Base-by-base conservation (phyloP, 2,888 invertebrate species). In the Lycaena phlaeas region DNA sequence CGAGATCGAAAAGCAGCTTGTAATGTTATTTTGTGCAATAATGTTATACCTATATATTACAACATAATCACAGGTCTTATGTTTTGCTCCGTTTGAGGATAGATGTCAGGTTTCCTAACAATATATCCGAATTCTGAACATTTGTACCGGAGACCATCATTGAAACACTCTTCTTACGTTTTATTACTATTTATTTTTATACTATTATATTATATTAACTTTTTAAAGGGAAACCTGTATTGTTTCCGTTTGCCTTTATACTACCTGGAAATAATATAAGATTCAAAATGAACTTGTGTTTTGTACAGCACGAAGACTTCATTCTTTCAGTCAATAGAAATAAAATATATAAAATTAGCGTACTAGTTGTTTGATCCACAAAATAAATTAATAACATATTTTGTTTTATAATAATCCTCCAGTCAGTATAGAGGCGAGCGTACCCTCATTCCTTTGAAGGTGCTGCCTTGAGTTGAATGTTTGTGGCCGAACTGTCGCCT, bases 401-500 rank as follows among this genome's bases (percentile, higher is more conserved):
- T n/a, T n/a, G n/a, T 10, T n/a, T 30, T 9, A 15, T 15, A 14
- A 7, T 15, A 15, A 10, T n/a, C n/a, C n/a, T n/a, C n/a, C n/a
- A n/a, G 15, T 12, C n/a, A 11, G 34, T 34, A 22, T 34, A 34
- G 18, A 22, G 22, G 34, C 12, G 34, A 17, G 34, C 18, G 34
- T 34, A 6, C 22, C 34, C 34, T 34, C 34, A 12, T 34, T 22
- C 34, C 12, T 34, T 22, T 7, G 22, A 22, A 34, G 34, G 34
- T 34, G 34, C 34, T 34, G 34, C 34, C 34, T 34, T 34, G 18
- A 61, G 51, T 50, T 48, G 53, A 50, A 44, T 41, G 34, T 30
- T 67, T 71, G 76, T 74, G 76, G 78, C 75, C 79, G 75, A 68
- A 56, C 57, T 52, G 73, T 73, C 73, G 71, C 75, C 60, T 59